A percentile compares a stretch with the other conserved stretches of the same genome.
phyloP scores from a whole-genome alignment of 2,113 vertebrate genomes.

The Seriola dumerili region DNA sequence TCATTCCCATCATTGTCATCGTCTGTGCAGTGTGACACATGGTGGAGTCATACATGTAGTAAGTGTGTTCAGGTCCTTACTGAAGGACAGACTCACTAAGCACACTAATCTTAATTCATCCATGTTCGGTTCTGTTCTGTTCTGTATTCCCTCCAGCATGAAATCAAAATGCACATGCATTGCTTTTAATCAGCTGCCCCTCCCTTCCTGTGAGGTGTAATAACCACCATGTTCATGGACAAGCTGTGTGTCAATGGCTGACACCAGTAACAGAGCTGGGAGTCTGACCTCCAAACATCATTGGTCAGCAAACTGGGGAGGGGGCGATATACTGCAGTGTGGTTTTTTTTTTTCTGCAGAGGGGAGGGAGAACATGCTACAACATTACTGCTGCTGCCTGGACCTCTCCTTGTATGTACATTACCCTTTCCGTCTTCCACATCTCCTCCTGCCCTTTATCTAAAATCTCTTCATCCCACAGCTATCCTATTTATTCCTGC shows the following conservation, averaged over 20 bases:
- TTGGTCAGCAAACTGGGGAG: slow-evolving; percentile 75
- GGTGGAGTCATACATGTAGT: slow-evolving; percentile 5
- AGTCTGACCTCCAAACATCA: slow-evolving; percentile 79
- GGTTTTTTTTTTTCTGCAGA: slow-evolving; percentile 61
- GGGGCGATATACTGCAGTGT: slow-evolving; percentile 73
- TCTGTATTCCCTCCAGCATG: slow-evolving; percentile 6
- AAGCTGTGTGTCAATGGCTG: slow-evolving; percentile 43
- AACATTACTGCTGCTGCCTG: slow-evolving; percentile 37
- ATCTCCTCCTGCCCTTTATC: background rate
- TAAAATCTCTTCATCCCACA: slow-evolving; percentile 11
- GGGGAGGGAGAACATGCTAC: slow-evolving; percentile 58
- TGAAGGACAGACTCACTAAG: background rate
- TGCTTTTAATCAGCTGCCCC: background rate
- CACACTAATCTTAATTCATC: background rate
- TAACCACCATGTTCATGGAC: slow-evolving; percentile 9
- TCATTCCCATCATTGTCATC: background rate
- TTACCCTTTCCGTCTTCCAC: background rate
- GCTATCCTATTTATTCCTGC: background rate
- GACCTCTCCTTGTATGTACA: slow-evolving; percentile 25
- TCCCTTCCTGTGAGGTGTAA: slow-evolving; percentile 25
- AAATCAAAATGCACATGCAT: slow-evolving; percentile 7
- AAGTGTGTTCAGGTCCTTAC: background rate
- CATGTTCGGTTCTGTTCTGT: background rate
- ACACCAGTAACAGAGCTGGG: slow-evolving; percentile 46
- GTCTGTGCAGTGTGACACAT: slow-evolving; percentile 18